Percentiles rank a stretch among this genome's conserved stretches.
phyloP scores from a whole-genome alignment of 2,888 invertebrate genomes.

The Suillia variegata region DNA sequence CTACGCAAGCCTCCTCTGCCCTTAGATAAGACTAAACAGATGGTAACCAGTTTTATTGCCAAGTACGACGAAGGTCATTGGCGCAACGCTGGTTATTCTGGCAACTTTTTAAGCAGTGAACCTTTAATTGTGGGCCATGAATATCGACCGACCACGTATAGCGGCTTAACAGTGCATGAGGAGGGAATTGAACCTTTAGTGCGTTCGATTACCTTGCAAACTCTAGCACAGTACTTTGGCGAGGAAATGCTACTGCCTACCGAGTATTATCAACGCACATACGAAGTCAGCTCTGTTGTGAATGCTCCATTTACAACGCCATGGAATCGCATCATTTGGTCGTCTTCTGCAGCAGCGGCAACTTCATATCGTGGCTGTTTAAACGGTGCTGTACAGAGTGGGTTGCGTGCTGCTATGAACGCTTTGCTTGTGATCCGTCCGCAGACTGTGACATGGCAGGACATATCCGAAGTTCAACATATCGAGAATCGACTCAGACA shows the following conservation, averaged over 20 bases:
- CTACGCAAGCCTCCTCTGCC: conserved; percentile 19
- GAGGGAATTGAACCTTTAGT: conserved; percentile 30
- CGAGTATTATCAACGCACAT: conserved; percentile 39
- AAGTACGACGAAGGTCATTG: conserved; percentile 48
- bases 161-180: conserved; percentile 48
- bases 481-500: conserved; percentile 25
- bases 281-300: conserved; percentile 34
- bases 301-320: conserved; percentile 45
- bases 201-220: conserved; percentile 36
- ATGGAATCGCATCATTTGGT: conserved; percentile 56
- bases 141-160: conserved; percentile 32
- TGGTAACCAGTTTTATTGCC: conserved; percentile 46
- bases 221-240: conserved; percentile 44
- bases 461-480: conserved; percentile 47
- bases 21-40: conserved; percentile 5
- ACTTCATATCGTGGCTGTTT: conserved; percentile 54
- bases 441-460: conserved; percentile 53
- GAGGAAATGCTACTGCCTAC: conserved; percentile 46
- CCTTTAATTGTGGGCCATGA: conserved; percentile 49
- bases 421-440: conserved; percentile 52
- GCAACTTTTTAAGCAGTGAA: conserved; percentile 37
- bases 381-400: conserved; percentile 58
- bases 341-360: conserved; percentile 49
- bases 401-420: conserved; percentile 53
- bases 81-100: conserved; percentile 47